Percentiles rank a stretch among this genome's conserved stretches.
phyloP scores from a whole-genome alignment of 23 tunicate genomes.

The Oikopleura albicans region DNA sequence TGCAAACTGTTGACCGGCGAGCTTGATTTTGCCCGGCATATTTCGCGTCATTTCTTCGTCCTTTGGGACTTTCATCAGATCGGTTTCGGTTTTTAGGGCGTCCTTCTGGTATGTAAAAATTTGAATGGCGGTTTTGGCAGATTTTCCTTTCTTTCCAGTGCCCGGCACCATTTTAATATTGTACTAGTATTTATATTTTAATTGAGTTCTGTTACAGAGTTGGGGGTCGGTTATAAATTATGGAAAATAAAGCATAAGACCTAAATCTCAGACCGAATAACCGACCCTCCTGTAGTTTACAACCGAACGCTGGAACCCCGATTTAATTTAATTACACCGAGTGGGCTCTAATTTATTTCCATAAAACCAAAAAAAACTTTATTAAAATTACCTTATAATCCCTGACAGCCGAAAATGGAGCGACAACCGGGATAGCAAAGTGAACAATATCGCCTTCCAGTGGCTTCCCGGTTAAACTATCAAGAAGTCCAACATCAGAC shows the following conservation, averaged over 20 bases:
- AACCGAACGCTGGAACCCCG: neutral
- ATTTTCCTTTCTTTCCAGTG: constrained; percentile 77
- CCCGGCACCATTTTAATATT: constrained; percentile 83
- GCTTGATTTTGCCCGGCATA: constrained; percentile 86
- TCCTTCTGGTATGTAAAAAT: neutral
- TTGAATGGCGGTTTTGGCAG: neutral
- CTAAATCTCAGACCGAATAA: neutral
- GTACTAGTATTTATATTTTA: constrained; percentile 27
- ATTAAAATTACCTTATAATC: constrained; percentile 51
- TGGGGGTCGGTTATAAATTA: neutral
- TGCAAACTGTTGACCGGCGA: constrained; percentile 51
- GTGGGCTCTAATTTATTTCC: no score
- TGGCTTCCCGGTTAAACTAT: constrained; percentile 63
- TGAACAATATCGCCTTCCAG: constrained; percentile 40
- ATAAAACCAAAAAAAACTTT: no score
- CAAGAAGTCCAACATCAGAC: constrained; percentile 23
- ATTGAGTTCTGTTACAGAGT: neutral
- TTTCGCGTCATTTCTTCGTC: constrained; percentile 64
- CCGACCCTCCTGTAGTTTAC: neutral
- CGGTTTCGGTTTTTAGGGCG: constrained; percentile 7
- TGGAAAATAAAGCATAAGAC: neutral
- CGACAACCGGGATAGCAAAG: constrained; percentile 63
- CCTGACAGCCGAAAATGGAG: constrained; percentile 62
- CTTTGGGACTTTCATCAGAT: constrained; percentile 22
- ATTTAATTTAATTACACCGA: no score